phyloP scores from a whole-genome alignment of 2,113 vertebrate species.

The Anser cygnoides region DNA sequence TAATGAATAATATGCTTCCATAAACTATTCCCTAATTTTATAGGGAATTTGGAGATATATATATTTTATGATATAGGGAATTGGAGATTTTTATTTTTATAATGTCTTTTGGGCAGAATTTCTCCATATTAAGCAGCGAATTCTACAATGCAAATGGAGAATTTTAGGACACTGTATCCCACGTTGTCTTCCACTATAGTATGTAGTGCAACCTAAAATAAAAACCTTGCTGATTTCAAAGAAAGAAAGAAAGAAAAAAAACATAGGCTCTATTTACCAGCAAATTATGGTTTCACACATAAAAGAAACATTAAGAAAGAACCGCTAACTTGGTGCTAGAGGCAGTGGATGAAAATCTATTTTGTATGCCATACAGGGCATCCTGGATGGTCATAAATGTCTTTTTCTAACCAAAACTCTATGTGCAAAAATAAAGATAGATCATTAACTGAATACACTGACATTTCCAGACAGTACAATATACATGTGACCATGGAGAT shows the following conservation, averaged over 20 bases:
- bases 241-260: neutral
- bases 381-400: neutral
- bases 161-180: neutral
- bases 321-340: neutral
- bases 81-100: neutral
- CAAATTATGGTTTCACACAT: neutral
- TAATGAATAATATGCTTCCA: neutral
- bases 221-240: neutral
- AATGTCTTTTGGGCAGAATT: neutral
- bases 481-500: neutral
- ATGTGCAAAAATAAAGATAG: neutral
- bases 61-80: too few species aligned
- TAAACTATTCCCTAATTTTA: neutral
- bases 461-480: neutral
- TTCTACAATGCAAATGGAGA: neutral
- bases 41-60: neutral
- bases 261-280: neutral
- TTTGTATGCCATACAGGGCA: neutral
- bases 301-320: neutral
- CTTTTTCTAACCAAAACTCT: neutral
- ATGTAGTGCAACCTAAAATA: neutral
- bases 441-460: neutral
- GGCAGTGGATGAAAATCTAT: neutral
- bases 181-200: neutral
- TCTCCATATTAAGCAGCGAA: neutral